Percentiles rank a stretch among this genome's conserved stretches.
Evolutionary conservation across 2,888 invertebrate species (phyloP).

Genomic region (Xestia xanthographa): DNA sequence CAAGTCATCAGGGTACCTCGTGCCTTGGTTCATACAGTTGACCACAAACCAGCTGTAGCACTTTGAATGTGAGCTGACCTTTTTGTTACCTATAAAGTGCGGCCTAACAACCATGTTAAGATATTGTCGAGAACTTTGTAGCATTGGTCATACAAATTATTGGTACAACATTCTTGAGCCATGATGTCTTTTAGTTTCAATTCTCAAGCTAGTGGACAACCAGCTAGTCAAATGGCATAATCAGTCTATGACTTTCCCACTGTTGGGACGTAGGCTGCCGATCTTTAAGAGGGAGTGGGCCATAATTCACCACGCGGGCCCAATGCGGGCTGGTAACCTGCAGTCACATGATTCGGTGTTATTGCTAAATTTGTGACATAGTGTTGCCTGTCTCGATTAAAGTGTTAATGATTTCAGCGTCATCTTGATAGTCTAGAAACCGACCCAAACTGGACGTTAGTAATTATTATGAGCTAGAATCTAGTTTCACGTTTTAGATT

Average conservation of each 20-base stretch:
- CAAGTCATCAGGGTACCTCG: background rate
- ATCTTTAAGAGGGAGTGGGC: too few species aligned
- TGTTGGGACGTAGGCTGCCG: background rate
- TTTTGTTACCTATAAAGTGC: background rate
- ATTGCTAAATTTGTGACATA: background rate
- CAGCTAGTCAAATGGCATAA: background rate
- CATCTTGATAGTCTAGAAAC: background rate
- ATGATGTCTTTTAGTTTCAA: background rate
- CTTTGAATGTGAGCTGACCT: background rate
- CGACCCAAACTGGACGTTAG: background rate
- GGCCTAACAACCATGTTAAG: background rate
- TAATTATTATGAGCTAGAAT: background rate
- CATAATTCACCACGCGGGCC: background rate
- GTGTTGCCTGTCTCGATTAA: background rate
- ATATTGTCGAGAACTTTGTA: background rate
- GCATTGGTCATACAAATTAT: background rate
- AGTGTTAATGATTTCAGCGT: constrained; percentile 10
- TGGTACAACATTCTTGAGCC: background rate
- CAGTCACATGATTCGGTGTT: background rate
- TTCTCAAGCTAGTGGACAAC: background rate
- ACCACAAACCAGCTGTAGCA: background rate
- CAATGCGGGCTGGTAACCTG: background rate
- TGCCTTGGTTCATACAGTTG: background rate
- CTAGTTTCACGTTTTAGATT: background rate
- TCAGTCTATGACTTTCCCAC: background rate